These are phyloP conservation scores for Theocolax elegans DNA, from an alignment of 1,140 invertebrate genomes.

Conservation along the genomic window DNA sequence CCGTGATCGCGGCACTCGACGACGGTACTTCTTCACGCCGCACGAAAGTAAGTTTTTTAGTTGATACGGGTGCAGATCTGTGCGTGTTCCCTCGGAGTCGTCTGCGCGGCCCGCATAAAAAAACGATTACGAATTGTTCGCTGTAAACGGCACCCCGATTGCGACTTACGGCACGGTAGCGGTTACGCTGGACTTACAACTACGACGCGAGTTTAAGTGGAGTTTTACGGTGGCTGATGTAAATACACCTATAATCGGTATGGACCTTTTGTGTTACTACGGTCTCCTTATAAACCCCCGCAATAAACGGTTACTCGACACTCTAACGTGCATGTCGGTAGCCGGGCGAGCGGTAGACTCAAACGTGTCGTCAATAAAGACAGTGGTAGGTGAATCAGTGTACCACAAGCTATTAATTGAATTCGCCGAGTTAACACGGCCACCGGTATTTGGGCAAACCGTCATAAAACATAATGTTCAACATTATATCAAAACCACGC, in stretches of 20 bases:
- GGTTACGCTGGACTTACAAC: conserved; percentile 31
- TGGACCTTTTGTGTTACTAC: conserved; percentile 50
- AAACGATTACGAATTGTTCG: conserved; percentile 32
- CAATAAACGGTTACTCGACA: no score
- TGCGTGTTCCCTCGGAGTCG: conserved; percentile 19
- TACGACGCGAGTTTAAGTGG: conserved; percentile 45
- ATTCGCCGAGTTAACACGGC: no score
- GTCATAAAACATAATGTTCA: no score
- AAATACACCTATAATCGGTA: conserved; percentile 31
- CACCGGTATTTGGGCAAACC: no score
- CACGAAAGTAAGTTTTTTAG: not conserved
- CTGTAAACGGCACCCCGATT: no score
- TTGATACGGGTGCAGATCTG: conserved; percentile 42
- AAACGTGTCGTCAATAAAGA: no score
- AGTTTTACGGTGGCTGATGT: conserved; percentile 35
- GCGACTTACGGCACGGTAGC: conserved; percentile 43
- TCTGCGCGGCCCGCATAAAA: not conserved
- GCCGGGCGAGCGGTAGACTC: no score
- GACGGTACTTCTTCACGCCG: conserved; percentile 31
- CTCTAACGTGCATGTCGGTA: no score
- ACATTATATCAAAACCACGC: no score
- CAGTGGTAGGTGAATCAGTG: no score
- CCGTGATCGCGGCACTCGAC: no score
- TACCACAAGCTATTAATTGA: no score
- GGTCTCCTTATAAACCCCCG: conserved; percentile 41